phyloP scores from a whole-genome alignment of 2,888 invertebrate genomes.

The Cephus pygmeus region DNA sequence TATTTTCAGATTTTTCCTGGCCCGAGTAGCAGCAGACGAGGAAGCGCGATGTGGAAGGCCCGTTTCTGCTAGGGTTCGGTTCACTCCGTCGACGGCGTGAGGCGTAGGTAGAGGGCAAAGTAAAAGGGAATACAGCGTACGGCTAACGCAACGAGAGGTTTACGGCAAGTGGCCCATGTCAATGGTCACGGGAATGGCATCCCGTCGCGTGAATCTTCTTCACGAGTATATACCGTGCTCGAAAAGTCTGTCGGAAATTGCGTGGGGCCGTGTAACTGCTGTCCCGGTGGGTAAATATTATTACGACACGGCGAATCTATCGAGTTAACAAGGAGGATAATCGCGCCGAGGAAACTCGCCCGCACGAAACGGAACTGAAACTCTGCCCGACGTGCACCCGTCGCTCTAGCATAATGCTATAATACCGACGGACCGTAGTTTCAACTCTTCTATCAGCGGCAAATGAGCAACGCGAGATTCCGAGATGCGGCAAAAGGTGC shows the following conservation, averaged over 20 bases:
- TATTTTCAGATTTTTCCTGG: not conserved
- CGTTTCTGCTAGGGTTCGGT: not conserved
- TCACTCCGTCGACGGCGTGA: not conserved
- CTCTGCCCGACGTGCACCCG: slow-evolving; percentile 21
- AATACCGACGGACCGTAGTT: slow-evolving; percentile 28
- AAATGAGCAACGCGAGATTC: slow-evolving; percentile 57
- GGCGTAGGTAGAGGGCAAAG: not conserved
- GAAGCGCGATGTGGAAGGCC: not conserved
- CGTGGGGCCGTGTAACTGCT: not conserved
- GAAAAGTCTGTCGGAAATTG: not conserved
- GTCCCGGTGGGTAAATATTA: not conserved
- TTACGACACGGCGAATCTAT: not conserved
- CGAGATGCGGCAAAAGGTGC: slow-evolving; percentile 60
- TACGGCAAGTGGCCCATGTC: slow-evolving; percentile 32
- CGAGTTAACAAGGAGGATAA: not conserved
- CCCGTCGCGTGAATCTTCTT: slow-evolving; percentile 29
- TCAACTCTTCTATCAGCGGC: slow-evolving; percentile 37
- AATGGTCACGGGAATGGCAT: slow-evolving; percentile 40
- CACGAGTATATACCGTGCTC: not conserved
- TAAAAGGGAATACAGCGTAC: not conserved
- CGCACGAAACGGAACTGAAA: slow-evolving; percentile 53
- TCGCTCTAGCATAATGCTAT: slow-evolving; percentile 47
- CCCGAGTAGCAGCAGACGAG: not conserved
- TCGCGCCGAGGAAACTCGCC: slow-evolving; percentile 37
- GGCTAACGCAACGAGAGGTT: not conserved